Evolutionary conservation across 2,113 vertebrate species (phyloP).

Genomic region (Bagarius yarrelli): DNA sequence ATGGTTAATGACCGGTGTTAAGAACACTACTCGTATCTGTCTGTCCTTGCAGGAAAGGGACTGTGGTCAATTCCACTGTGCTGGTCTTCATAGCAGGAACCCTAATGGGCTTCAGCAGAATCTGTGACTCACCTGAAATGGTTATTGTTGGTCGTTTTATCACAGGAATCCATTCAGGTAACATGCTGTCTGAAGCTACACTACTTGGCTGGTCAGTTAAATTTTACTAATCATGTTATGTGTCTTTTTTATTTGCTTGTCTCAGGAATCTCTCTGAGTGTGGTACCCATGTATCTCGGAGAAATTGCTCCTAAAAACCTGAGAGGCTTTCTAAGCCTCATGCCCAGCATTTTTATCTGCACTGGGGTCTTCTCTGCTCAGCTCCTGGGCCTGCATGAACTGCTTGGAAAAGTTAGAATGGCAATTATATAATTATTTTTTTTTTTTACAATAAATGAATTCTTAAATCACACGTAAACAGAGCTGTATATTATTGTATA

Average conservation of each 20-base stretch:
- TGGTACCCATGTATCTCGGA: slow-evolving; percentile 88
- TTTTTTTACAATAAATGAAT: not conserved
- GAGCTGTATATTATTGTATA: not conserved
- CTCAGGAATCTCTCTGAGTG: slow-evolving; percentile 82
- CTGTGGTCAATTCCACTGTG: slow-evolving; percentile 74
- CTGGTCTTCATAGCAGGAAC: slow-evolving; percentile 77
- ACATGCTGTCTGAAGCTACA: not conserved
- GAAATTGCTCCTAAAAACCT: slow-evolving; percentile 87
- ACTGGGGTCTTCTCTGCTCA: slow-evolving; percentile 82
- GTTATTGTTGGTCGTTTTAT: slow-evolving; percentile 82
- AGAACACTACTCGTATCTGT: slow-evolving; percentile 37
- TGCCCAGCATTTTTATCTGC: slow-evolving; percentile 88
- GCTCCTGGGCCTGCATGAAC: slow-evolving; percentile 81
- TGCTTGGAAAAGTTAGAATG: slow-evolving; percentile 67
- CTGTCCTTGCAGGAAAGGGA: slow-evolving; percentile 75
- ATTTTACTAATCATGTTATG: not conserved
- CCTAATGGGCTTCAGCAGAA: slow-evolving; percentile 83
- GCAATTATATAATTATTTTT: not conserved
- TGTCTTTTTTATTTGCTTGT: not conserved
- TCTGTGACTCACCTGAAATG: slow-evolving; percentile 82
- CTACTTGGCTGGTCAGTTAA: not conserved
- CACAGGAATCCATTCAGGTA: slow-evolving; percentile 86
- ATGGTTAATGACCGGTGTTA: slow-evolving; percentile 50
- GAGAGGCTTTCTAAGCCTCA: slow-evolving; percentile 81
- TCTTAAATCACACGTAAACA: not conserved